phyloP scores from a whole-genome alignment of 2,113 vertebrate genomes.

The Lepisosteus osseus region DNA sequence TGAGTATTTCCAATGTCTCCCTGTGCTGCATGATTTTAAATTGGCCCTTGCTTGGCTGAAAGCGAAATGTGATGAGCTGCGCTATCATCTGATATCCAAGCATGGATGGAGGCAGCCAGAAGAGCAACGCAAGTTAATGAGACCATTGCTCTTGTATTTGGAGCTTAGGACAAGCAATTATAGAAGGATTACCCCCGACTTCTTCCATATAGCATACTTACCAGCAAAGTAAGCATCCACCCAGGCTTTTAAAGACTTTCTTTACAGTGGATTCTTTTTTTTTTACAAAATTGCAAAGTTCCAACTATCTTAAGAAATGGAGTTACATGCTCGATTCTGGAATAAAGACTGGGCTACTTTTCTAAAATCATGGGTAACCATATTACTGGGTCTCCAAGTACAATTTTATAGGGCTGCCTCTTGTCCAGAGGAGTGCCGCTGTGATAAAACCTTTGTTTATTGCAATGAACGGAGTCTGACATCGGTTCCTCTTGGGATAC shows the following conservation, averaged over 20 bases:
- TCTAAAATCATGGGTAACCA: constrained; percentile 83
- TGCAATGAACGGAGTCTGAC: constrained; percentile 97
- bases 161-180: constrained; percentile 51
- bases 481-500: constrained; percentile 96
- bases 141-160: constrained; percentile 47
- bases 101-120: constrained; percentile 64
- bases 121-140: constrained; percentile 61
- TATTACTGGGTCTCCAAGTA: constrained; percentile 81
- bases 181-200: constrained; percentile 59
- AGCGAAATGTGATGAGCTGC: constrained; percentile 51
- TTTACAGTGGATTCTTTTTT: constrained; percentile 42
- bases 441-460: constrained; percentile 91
- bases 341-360: constrained; percentile 80
- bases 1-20: constrained; percentile 23
- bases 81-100: constrained; percentile 36
- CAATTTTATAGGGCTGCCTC: constrained; percentile 73
- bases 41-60: constrained; percentile 37
- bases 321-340: constrained; percentile 77
- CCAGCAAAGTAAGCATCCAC: constrained; percentile 41
- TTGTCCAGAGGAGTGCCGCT: constrained; percentile 91
- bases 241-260: constrained; percentile 50
- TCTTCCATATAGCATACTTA: constrained; percentile 39
- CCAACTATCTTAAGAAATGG: constrained; percentile 72
- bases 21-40: constrained; percentile 36
- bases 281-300: constrained; percentile 20